A percentile compares a stretch with the other conserved stretches of the same genome.
Conservation (phyloP, 35 echinoderm and acorn worm species). For the Diadema setosum region DNA sequence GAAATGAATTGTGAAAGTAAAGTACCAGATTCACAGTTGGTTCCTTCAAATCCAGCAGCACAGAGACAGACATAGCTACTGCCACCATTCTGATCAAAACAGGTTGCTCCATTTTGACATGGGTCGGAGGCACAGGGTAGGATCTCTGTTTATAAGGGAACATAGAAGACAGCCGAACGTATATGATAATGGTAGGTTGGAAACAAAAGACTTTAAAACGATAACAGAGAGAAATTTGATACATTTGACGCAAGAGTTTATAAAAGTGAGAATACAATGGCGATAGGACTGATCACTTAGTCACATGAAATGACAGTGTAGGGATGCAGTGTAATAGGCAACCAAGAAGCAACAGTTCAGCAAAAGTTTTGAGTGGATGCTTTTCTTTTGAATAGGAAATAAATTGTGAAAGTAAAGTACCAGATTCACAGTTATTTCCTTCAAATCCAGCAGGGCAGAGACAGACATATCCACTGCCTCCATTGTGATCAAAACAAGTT, state of each 20-base stretch:
- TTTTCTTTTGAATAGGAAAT: not conserved
- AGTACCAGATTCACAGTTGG: too few relatives aligned
- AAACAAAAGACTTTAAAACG: too few relatives aligned
- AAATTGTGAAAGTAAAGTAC: not conserved
- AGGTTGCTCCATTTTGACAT: too few relatives aligned
- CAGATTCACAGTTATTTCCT: not conserved
- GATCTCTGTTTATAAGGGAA: too few relatives aligned
- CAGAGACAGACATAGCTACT: too few relatives aligned
- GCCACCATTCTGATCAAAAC: too few relatives aligned
- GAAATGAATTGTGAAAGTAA: too few relatives aligned
- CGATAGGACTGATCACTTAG: not conserved
- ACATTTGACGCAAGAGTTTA: not conserved
- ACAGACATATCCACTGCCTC: not conserved
- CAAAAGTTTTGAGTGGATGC: not conserved
- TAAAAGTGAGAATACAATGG: not conserved
- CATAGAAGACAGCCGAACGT: too few relatives aligned
- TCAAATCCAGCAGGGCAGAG: not conserved
- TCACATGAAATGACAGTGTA: not conserved
- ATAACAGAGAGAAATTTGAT: not conserved
- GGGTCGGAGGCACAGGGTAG: too few relatives aligned
- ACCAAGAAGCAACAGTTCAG: not conserved
- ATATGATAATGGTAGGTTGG: too few relatives aligned
- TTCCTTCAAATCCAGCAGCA: too few relatives aligned
- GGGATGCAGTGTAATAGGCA: not conserved
- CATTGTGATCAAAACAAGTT: not conserved